Evolutionary conservation across 2,888 invertebrate genomes (phyloP), one percentile per base, ranked within the genome.

Genomic region (Tricholauxania praeusta): DNA sequence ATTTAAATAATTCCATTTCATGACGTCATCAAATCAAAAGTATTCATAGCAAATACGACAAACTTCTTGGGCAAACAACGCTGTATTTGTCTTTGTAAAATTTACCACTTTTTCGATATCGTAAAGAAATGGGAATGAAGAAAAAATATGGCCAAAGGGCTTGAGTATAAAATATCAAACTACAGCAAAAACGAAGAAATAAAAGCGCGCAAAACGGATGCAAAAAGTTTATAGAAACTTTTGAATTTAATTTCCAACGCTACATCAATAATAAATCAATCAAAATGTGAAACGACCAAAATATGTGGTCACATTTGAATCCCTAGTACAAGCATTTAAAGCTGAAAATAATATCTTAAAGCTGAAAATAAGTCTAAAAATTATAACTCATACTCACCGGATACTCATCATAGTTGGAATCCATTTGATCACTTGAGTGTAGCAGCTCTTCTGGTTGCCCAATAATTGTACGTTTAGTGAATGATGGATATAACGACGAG

Each of bases 331-430:
- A 15, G 5, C 19, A 5, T 12, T 12, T 19, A n/a, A 19, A 17
- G 12, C 28, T 49, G n/a, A 64, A 64, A 64, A 19, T 4, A 12
- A 55, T 6, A 22, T 4, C 3, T 28, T 28, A 28, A 28, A 28
- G 12, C 19, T 60, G 12, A 22, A 22, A 32, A 15, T 28, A 2
- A 57, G 28, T n/a, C n/a, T n/a, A 59, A 28, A 12, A 59, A 19
- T 28, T 59, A 15, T n/a, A 32, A 12, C 3, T 22, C 22, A 7
- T 15, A 82, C 84, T 79, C 80, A 87, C 86, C 79, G 86, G 86
- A 80, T 87, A 87, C 77, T 86, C 87, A 76, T 87, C 86, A 72
- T 85, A 87, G 78, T 82, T 82, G 68, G 80, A 81, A 72, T 84
- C 82, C n/a, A 79, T 60, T 59, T 79, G 73, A 66, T 80, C 81